phyloP scores from a whole-genome alignment of 2,113 vertebrate genomes.

The Macroglossus sobrinus region DNA sequence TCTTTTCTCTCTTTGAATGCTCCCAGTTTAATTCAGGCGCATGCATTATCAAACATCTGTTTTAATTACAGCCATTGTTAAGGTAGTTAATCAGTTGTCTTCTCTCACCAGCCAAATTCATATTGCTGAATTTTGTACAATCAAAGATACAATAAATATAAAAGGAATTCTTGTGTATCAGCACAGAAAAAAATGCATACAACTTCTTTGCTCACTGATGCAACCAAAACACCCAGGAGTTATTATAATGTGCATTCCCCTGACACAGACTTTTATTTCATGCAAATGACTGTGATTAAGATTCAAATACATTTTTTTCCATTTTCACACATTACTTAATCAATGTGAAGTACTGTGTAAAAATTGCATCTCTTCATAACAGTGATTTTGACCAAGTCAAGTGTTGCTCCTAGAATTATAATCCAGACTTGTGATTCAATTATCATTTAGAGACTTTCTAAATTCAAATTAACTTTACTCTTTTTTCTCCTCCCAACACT shows the following conservation, averaged over 20 bases:
- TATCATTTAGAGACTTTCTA: constrained; percentile 90
- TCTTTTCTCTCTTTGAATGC: constrained; percentile 47
- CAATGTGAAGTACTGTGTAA: constrained; percentile 99
- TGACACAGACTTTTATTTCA: constrained; percentile 97
- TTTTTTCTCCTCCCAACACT: constrained; percentile 38
- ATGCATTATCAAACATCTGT: constrained; percentile 68
- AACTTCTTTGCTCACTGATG: constrained; percentile 89
- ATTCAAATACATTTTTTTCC: constrained; percentile 94
- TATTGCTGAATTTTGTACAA: constrained; percentile 69
- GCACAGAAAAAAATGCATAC: constrained; percentile 71
- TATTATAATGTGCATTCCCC: constrained; percentile 89
- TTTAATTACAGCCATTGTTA: constrained; percentile 72
- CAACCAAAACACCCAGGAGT: constrained; percentile 88
- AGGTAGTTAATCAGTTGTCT: constrained; percentile 65
- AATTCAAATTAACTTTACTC: constrained; percentile 85
- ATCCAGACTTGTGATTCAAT: constrained; percentile 99
- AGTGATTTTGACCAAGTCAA: constrained; percentile 99
- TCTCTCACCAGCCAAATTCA: constrained; percentile 58
- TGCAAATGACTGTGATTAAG: constrained; percentile 99
- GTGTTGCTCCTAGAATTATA: constrained; percentile 99
- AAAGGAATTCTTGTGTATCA: constrained; percentile 79
- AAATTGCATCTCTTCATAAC: constrained; percentile 97
- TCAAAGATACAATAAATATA: constrained; percentile 79
- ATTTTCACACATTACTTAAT: constrained; percentile 99
- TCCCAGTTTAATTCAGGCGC: constrained; percentile 55